A percentile compares a stretch with the other conserved stretches of the same genome.
These are phyloP conservation scores for Agonopterix heracliana DNA, from an alignment of 2,888 invertebrate species.

Conservation along the genomic window DNA sequence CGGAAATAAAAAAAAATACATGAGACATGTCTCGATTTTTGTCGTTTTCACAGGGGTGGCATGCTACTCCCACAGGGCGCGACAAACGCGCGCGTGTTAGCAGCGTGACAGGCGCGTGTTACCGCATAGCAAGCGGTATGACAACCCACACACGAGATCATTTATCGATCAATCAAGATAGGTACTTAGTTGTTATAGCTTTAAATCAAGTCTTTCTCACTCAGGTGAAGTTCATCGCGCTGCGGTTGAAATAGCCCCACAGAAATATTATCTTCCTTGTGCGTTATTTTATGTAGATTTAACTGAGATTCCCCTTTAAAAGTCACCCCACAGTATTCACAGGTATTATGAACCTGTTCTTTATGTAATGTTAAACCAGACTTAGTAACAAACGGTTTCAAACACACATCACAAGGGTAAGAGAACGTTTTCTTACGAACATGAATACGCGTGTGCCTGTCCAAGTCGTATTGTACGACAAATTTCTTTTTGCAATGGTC, in stretches of 20 bases:
- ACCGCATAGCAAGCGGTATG: too few species aligned
- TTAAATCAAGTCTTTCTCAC: too few species aligned
- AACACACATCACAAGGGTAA: neutral
- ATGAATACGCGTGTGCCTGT: neutral
- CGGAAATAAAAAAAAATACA: too few species aligned
- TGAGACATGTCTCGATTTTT: too few species aligned
- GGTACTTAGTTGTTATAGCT: too few species aligned
- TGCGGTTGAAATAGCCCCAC: neutral
- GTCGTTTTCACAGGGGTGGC: too few species aligned
- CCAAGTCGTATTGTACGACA: constrained; percentile 2
- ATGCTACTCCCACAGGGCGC: too few species aligned
- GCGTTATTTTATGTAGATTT: neutral
- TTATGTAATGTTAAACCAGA: constrained; percentile 1
- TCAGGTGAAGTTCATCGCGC: neutral
- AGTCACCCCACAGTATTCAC: neutral
- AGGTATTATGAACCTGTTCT: neutral
- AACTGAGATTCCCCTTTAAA: neutral
- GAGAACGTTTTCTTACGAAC: neutral
- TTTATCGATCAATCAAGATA: too few species aligned
- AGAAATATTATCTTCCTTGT: neutral
- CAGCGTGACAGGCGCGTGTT: too few species aligned
- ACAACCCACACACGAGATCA: too few species aligned
- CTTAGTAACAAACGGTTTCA: constrained; percentile 1
- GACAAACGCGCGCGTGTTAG: too few species aligned
- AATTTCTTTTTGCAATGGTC: constrained; percentile 2